Percentiles rank a stretch among this genome's conserved stretches.
phyloP scores from a whole-genome alignment of 1,140 invertebrate genomes.

The Centruroides sculpturatus region DNA sequence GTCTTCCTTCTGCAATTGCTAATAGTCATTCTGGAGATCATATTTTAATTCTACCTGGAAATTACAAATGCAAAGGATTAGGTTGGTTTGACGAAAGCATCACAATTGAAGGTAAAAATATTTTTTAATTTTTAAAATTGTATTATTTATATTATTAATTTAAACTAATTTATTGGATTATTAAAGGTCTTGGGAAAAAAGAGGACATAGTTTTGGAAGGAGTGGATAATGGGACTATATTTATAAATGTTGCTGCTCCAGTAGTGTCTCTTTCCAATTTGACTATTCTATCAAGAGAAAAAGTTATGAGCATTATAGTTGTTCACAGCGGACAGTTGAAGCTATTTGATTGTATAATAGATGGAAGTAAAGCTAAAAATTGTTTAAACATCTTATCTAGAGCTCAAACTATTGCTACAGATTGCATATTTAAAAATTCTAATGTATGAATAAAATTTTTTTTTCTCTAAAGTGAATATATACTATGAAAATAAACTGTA shows the following conservation, averaged over 20 bases:
- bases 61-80: slow-evolving; percentile 11
- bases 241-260: slow-evolving; percentile 9
- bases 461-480: too few relatives aligned
- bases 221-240: slow-evolving; percentile 15
- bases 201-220: slow-evolving; percentile 8
- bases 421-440: slow-evolving; percentile 1
- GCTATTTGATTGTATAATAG: slow-evolving; percentile 9
- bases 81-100: slow-evolving; percentile 16
- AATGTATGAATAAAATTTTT: not conserved
- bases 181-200: not conserved
- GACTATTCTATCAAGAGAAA: slow-evolving; percentile 2
- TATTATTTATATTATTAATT: not conserved
- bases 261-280: slow-evolving; percentile 10
- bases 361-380: slow-evolving; percentile 5
- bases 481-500: too few relatives aligned
- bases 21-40: slow-evolving; percentile 11
- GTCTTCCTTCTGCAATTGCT: slow-evolving; percentile 9
- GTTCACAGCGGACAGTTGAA: slow-evolving; percentile 12
- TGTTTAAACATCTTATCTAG: slow-evolving; percentile 5
- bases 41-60: slow-evolving; percentile 14
- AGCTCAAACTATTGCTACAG: not conserved
- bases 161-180: not conserved
- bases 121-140: not conserved
- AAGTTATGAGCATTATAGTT: slow-evolving; percentile 9
- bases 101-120: slow-evolving; percentile 8